Base-by-base conservation (phyloP, 2,888 invertebrate species). In the Druceiella hillmani region DNA sequence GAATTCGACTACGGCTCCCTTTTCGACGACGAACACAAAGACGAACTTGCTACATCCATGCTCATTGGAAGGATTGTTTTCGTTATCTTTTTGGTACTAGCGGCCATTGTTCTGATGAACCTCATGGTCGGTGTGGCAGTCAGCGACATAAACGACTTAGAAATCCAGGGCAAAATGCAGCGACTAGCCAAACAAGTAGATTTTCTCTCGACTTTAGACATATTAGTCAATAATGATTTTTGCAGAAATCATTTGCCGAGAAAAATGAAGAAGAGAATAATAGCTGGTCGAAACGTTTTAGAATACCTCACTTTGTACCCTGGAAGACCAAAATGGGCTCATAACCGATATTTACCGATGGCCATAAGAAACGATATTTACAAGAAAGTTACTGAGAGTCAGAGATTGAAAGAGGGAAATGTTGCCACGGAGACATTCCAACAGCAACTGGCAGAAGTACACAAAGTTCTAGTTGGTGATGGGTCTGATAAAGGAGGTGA, bases 71-170 rank as follows among this genome's bases (percentile, higher is more conserved):
- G 75, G 32, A 48, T 75, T 1, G 64, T 76, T 16, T 75, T 77
- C 47, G 54, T 75, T 0, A 46, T 70, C 3, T 78, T 77, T 44
- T 52, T 77, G 1, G 59, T 78, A 16, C 50, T 76, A 40, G 75
- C 75, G 22, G 69, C 75, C 4, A 73, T 77, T 29, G 75, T 77
- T 0, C 56, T 78, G 9, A 76, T 77, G 75, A 78, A 78, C 50
- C 55, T 78, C 27, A 59, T 78, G 50, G 71, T 77, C 1, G 77
- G 77, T 55, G 67, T 78, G 9, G 76, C 77, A 9, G 77, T 78
- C 2, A 77, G 72, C 41, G 77, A 78, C 44, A 75, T 76, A 2
- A 73, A 69, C 34, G 71, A 70, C 44, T 58, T 78, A 40, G 75
- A 76, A 58, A 55, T 74, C 1, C 59, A 75, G 26, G 77, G 77